A percentile compares a stretch with the other conserved stretches of the same genome.
These are phyloP conservation scores for Zaprionus camerounensis DNA, from an alignment of 1,140 invertebrate genomes.

Conservation along the genomic window DNA sequence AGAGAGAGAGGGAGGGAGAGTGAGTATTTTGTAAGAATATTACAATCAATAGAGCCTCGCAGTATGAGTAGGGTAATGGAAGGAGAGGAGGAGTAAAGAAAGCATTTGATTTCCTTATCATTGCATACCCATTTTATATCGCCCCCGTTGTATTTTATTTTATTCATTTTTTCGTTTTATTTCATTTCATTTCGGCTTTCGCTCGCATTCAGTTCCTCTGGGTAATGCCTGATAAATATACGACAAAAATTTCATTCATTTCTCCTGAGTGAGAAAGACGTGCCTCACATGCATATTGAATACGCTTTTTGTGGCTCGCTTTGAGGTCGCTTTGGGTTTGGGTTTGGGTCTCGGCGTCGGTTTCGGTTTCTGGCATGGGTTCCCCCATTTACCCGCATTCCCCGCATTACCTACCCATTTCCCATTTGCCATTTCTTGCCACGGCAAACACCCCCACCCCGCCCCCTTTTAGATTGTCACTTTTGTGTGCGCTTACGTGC, in stretches of 20 bases:
- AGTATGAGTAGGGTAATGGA: too few relatives aligned
- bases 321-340: constrained; percentile 15
- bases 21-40: neutral
- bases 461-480: constrained; percentile 56
- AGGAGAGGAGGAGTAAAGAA: neutral
- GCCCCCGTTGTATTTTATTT: constrained; percentile 11
- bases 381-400: too few relatives aligned
- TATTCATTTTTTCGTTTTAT: constrained; percentile 1
- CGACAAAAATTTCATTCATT: constrained; percentile 32
- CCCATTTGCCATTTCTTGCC: constrained; percentile 8
- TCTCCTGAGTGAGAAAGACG: constrained; percentile 35
- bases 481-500: constrained; percentile 74
- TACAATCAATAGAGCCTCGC: neutral
- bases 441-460: neutral
- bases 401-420: neutral
- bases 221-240: constrained; percentile 29
- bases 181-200: constrained; percentile 7
- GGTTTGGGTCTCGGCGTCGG: neutral
- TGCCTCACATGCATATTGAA: constrained; percentile 38
- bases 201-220: constrained; percentile 16
- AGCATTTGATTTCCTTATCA: constrained; percentile 20
- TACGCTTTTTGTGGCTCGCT: constrained; percentile 12
- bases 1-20: neutral
- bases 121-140: constrained; percentile 13
- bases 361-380: neutral